Base-by-base conservation (phyloP, 2,113 vertebrate genomes). In the Pygoscelis adeliae region DNA sequence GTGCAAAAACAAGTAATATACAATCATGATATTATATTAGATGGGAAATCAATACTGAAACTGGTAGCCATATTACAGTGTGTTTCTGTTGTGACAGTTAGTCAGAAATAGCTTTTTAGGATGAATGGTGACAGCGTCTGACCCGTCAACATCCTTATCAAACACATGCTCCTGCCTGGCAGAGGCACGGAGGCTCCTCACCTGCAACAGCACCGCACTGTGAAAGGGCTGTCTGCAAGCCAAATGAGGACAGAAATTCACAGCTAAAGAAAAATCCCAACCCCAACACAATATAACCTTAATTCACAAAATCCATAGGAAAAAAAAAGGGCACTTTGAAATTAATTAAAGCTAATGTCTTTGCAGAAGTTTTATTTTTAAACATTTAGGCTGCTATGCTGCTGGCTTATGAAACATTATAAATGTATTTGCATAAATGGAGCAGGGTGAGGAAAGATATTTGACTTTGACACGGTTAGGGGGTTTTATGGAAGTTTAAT, bases 31-130 rank as follows among this genome's bases (percentile, higher is more conserved):
- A 96, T 96, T 90, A 50, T 78, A 93, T 89, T 92, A 83, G 88
- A 96, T 97, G 81, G 91, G 74, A 98, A 98, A 97, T 97, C 97
- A 97, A 97, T 97, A 79, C 73, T 83, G 83, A 91, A 66, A 79
- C 59, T 73, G 42, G 56, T 91, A 96, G 92, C 73, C 62, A 40
- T 93, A 90, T 83, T 93, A 71, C 36, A 91, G 36, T 65, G 84
- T 20, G 3, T 93, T 97, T 93, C 86, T 83, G 27, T 50, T 69
- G 34, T 94, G 83, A 63, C 6, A 10, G 50, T 90, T 95, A 82
- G 81, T 69, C 55, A 92, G 63, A 71, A 85, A 94, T 53, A 87
- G 89, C 69, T 94, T 96, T 83, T 65, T 40, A 74, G 84, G 77
- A 83, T 88, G 77, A 83, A 87, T 47, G 61, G 8, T 85, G 59